Percentiles rank a stretch among this genome's conserved stretches.
Conservation (phyloP, 2,797 vertebrate genomes). For the Crotalus adamanteus region DNA sequence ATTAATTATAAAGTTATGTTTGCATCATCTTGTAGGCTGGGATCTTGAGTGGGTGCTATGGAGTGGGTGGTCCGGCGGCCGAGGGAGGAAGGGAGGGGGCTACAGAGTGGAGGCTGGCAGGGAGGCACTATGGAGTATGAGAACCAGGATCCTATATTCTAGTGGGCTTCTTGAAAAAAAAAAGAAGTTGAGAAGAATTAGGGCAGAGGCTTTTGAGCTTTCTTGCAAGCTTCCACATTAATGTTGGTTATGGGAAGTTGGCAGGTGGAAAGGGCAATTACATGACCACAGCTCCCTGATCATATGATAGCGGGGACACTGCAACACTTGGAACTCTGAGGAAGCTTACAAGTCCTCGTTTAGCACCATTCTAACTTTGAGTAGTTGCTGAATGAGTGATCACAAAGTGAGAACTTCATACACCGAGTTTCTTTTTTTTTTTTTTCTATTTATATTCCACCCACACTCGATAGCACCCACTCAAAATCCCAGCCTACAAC, state of each 20-base stretch:
- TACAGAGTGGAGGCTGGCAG: neutral
- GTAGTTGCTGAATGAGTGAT: neutral
- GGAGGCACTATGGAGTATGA: neutral
- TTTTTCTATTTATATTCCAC: neutral
- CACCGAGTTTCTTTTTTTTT: neutral
- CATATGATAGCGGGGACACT: neutral
- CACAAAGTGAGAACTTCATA: neutral
- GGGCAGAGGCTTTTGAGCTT: neutral
- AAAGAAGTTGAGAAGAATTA: neutral
- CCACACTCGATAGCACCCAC: neutral
- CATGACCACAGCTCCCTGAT: neutral
- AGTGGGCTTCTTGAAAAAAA: neutral
- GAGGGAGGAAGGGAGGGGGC: too few relatives aligned
- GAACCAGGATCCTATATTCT: neutral
- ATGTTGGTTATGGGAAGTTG: neutral
- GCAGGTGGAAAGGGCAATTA: neutral
- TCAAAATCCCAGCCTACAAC: neutral
- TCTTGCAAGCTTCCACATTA: neutral
- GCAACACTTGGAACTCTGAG: neutral
- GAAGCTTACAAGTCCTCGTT: neutral
- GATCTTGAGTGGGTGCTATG: neutral
- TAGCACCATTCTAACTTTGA: neutral
- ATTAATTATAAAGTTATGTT: neutral
- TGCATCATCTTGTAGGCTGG: neutral
- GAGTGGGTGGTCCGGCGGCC: too few relatives aligned